Evolutionary conservation across 2,888 invertebrate species (phyloP).

Genomic region (Drosophila leonis): DNA sequence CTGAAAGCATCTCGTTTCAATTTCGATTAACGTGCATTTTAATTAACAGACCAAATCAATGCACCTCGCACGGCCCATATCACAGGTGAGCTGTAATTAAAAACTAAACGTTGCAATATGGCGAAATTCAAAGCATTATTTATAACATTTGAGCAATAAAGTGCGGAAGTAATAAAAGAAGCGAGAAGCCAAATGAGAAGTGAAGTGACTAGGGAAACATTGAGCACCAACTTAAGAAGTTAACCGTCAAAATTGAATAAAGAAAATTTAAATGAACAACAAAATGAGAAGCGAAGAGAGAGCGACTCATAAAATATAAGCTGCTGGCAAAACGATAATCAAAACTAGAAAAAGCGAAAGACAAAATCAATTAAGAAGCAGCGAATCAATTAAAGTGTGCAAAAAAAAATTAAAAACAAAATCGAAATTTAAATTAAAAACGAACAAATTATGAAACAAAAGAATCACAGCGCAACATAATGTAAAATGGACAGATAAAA

Average conservation of each 20-base stretch:
- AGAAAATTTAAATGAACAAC: neutral
- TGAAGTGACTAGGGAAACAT: neutral
- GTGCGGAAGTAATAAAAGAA: neutral
- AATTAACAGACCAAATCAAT: constrained; percentile 64
- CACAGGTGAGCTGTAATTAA: constrained; percentile 30
- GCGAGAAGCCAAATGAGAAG: neutral
- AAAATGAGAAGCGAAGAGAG: neutral
- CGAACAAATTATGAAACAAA: constrained; percentile 2
- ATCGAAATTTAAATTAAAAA: neutral
- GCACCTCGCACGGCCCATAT: constrained; percentile 28
- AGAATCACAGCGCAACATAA: neutral
- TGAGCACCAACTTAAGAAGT: too few species aligned
- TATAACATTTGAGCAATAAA: neutral
- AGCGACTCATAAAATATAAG: neutral
- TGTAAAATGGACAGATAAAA: neutral
- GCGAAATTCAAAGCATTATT: neutral
- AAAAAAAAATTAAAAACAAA: neutral
- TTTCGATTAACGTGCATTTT: constrained; percentile 74
- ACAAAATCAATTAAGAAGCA: neutral
- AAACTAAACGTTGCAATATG: constrained; percentile 4
- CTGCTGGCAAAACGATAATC: neutral
- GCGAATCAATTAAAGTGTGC: neutral
- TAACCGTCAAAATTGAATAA: neutral
- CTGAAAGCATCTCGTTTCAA: constrained; percentile 44
- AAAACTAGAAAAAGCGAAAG: neutral